Evolutionary conservation across 2,113 vertebrate species (phyloP).

Genomic region (Baryphthengus martii): DNA sequence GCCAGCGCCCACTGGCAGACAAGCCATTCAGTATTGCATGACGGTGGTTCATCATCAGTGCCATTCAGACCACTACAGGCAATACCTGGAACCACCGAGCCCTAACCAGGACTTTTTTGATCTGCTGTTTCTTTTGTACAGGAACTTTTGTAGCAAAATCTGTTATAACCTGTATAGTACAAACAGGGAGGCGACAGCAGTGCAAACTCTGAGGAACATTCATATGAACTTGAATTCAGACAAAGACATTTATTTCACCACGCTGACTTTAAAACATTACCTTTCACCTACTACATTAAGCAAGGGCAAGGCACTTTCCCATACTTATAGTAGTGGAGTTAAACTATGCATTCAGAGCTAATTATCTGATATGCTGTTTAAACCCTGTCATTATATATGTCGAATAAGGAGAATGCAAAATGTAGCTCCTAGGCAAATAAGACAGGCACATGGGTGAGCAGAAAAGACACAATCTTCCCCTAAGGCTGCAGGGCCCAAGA

Average conservation of each 20-base stretch:
- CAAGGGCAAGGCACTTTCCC: neutral
- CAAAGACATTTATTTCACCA: neutral
- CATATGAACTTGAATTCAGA: neutral
- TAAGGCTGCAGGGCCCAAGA: neutral
- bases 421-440: neutral
- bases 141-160: neutral
- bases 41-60: neutral
- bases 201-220: neutral
- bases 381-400: neutral
- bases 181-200: neutral
- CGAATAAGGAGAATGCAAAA: neutral
- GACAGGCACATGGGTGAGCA: neutral
- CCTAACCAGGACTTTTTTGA: neutral
- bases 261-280: neutral
- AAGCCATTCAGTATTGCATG: neutral
- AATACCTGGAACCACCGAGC: neutral
- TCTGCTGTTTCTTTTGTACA: neutral
- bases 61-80: neutral
- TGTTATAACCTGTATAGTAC: neutral
- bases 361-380: neutral
- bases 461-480: neutral
- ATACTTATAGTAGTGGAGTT: neutral
- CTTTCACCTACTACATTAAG: neutral
- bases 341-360: slow-evolving; percentile 11
- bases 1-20: neutral